Evolutionary conservation across 2,888 invertebrate genomes (phyloP).

Genomic region (Thereva unica): DNA sequence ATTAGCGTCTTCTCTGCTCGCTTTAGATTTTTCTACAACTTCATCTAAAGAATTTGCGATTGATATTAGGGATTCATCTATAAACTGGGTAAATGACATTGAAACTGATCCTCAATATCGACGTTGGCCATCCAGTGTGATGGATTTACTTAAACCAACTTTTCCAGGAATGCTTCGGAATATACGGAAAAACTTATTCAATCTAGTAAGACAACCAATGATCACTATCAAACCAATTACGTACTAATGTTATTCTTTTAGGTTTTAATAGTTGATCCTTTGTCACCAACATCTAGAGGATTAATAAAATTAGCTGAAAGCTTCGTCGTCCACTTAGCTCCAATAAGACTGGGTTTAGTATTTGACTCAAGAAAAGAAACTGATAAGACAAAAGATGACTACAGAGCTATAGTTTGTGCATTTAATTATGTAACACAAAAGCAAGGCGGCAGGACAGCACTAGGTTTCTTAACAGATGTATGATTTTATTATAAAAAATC

Average conservation of each 20-base stretch:
- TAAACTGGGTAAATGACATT: constrained; percentile 94
- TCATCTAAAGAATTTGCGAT: constrained; percentile 82
- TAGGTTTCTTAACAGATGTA: constrained; percentile 85
- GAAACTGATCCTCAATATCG: constrained; percentile 87
- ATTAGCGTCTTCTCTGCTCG: constrained; percentile 61
- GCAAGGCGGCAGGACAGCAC: constrained; percentile 74
- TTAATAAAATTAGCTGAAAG: constrained; percentile 88
- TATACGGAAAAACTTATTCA: constrained; percentile 82
- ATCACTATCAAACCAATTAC: background rate
- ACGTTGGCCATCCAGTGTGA: constrained; percentile 86
- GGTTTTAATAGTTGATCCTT: constrained; percentile 87
- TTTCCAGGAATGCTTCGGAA: constrained; percentile 97
- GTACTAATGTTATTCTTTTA: constrained; percentile 50
- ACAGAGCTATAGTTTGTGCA: constrained; percentile 83
- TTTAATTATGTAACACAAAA: constrained; percentile 87
- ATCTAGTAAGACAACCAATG: constrained; percentile 63
- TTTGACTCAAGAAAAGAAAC: constrained; percentile 65
- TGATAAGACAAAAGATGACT: constrained; percentile 68
- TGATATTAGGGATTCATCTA: constrained; percentile 90
- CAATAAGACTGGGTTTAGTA: constrained; percentile 86
- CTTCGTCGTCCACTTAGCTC: constrained; percentile 87
- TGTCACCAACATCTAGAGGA: constrained; percentile 68
- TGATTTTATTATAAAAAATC: constrained; percentile 7
- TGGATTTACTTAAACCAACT: constrained; percentile 91
- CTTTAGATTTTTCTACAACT: constrained; percentile 68